Conservation (phyloP, 2,888 invertebrate genomes). For the Uropetala carovei region DNA sequence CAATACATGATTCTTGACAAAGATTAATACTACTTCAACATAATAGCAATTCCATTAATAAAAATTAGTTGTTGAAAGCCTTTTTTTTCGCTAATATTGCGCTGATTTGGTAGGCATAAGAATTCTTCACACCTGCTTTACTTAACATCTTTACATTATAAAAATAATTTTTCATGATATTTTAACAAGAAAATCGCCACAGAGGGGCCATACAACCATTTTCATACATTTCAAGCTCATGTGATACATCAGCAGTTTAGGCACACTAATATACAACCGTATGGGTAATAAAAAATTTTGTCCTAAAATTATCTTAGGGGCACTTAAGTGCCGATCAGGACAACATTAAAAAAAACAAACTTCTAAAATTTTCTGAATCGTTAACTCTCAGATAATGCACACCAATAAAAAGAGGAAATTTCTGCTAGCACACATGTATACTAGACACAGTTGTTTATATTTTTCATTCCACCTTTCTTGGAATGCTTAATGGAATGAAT, state of each 20-base stretch:
- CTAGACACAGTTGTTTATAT: background rate
- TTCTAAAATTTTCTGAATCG: background rate
- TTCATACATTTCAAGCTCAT: background rate
- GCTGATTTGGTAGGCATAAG: background rate
- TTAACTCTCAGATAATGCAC: background rate
- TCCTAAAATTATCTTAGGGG: background rate
- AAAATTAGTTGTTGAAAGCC: background rate
- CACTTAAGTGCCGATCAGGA: background rate
- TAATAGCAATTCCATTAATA: background rate
- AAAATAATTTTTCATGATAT: constrained; percentile 32
- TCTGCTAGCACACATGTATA: background rate
- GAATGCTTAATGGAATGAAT: background rate
- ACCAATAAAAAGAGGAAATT: background rate
- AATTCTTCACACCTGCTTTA: background rate
- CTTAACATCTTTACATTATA: constrained; percentile 6
- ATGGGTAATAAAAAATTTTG: background rate
- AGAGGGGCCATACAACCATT: background rate
- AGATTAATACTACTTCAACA: background rate
- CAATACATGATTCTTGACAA: background rate
- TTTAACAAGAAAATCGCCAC: constrained; percentile 6
- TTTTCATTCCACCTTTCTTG: background rate
- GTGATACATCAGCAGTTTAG: background rate
- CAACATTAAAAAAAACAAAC: background rate
- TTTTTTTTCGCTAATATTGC: background rate
- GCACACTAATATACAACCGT: background rate